Evolutionary conservation across 2,888 invertebrate species (phyloP).

Genomic region (Esperia sulphurella): DNA sequence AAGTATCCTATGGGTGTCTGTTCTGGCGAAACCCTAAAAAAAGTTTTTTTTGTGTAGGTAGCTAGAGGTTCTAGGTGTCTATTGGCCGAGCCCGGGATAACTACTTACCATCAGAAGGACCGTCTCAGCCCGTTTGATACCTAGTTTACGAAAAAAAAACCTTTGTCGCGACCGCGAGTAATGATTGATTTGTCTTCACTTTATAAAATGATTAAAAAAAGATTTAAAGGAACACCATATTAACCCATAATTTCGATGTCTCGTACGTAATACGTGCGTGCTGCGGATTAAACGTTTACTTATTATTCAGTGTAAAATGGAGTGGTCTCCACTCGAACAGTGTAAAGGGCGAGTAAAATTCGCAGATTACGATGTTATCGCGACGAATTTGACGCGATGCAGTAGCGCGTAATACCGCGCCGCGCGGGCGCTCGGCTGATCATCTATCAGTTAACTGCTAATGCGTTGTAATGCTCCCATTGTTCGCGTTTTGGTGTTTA

Average conservation of each 20-base stretch:
- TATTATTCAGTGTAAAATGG: slow-evolving; percentile 15
- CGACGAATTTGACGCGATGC: slow-evolving; percentile 47
- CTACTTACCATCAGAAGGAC: no score
- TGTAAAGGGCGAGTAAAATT: slow-evolving; percentile 35
- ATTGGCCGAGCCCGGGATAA: no score
- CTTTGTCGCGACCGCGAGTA: no score
- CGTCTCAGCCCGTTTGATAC: no score
- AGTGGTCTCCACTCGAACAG: slow-evolving; percentile 25
- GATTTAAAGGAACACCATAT: background rate
- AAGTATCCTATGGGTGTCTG: no score
- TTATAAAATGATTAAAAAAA: no score
- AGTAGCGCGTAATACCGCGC: slow-evolving; percentile 19
- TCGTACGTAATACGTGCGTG: background rate
- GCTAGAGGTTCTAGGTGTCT: no score
- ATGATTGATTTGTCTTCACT: no score
- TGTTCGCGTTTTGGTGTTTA: slow-evolving; percentile 33
- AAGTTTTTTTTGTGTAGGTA: no score
- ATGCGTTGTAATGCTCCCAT: slow-evolving; percentile 59
- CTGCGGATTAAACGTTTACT: background rate
- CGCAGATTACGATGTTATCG: slow-evolving; percentile 71
- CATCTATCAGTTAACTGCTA: slow-evolving; percentile 56
- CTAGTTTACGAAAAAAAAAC: background rate
- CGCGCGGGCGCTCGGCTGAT: slow-evolving; percentile 36
- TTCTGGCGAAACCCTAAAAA: no score
- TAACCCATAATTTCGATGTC: no score